phyloP scores from a whole-genome alignment of 2,113 vertebrate species.

The Paratilapia polleni region DNA sequence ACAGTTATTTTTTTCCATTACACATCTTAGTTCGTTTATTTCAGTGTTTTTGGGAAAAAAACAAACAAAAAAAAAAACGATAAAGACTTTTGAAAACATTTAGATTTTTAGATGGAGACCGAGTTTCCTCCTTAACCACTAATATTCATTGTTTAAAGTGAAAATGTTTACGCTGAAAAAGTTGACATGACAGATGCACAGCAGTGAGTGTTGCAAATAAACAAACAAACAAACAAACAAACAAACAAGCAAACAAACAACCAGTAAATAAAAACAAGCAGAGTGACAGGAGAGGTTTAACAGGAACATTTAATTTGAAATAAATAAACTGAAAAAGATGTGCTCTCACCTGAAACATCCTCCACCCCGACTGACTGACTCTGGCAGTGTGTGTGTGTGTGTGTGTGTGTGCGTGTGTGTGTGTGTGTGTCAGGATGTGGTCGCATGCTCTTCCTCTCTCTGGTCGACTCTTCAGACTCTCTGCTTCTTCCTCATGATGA shows the following conservation, averaged over 20 bases:
- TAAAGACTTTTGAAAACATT: not conserved
- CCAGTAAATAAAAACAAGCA: not conserved
- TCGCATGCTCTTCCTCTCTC: constrained; percentile 66
- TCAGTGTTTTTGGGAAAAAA: not conserved
- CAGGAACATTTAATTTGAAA: not conserved
- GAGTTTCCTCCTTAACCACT: not conserved
- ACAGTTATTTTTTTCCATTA: not conserved
- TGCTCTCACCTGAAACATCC: constrained; percentile 56
- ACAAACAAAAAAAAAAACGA: too few relatives aligned
- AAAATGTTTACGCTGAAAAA: not conserved
- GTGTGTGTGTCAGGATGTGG: constrained; percentile 61
- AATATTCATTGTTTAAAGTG: not conserved
- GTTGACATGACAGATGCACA: not conserved
- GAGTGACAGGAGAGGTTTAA: not conserved
- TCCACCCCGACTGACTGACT: constrained; percentile 19
- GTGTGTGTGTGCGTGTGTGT: not conserved
- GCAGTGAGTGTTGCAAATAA: not conserved
- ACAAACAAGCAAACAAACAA: too few relatives aligned
- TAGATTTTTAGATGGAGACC: not conserved
- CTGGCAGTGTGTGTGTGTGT: constrained; percentile 8
- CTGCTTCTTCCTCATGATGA: constrained; percentile 43
- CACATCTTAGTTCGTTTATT: not conserved
- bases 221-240: not conserved
- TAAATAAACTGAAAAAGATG: not conserved
- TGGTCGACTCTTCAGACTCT: constrained; percentile 16